Evolutionary conservation across 2,888 invertebrate species (phyloP), one percentile per base, ranked within the genome.

Genomic region (Acanthosepion pharaonis): DNA sequence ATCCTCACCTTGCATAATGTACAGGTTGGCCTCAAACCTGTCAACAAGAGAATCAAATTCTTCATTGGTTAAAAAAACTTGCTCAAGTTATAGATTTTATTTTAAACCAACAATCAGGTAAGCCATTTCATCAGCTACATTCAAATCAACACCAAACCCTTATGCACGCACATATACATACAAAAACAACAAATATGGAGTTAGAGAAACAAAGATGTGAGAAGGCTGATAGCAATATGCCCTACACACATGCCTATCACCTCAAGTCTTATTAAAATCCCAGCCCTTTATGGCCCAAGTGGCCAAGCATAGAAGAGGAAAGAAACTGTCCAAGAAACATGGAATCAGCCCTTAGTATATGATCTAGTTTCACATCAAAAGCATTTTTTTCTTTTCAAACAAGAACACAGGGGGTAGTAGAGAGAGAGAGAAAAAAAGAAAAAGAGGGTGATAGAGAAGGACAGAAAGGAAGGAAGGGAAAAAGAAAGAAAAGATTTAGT

Each of bases 311-410:
- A 15, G 78, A 33, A 15, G n/a, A 33, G 78, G 11, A n/a, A 5
- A n/a, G n/a, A 78, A n/a, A n/a, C 78, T 15, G 4, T 78, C 78
- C 33, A 78, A 78, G 59, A 78, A 78, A 78, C n/a, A 15, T 78
- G 78, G 78, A 78, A n/a, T 78, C 78, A 78, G 78, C 78, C 33
- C 78, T n/a, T n/a, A n/a, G 78, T 78, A n/a, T n/a, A 78, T 11
- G 78, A 78, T 78, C 78, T 78, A 15, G 78, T 78, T 78, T 78
- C 78, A 78, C 78, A 78, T 78, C 78, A 78, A 78, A 78, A 78
- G 78, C 78, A 15, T n/a, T 18, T 23, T 59, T 20, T 23, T 59
- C 6, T 59, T 59, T 59, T 59, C 23, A 20, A 59, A 59, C 59
- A 59, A 59, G 23, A 59, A 23, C 6, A 20, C 5, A 23, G 59